These are phyloP conservation scores for Psittacara wagleri DNA, from an alignment of 2,113 vertebrate species.

Conservation along the genomic window DNA sequence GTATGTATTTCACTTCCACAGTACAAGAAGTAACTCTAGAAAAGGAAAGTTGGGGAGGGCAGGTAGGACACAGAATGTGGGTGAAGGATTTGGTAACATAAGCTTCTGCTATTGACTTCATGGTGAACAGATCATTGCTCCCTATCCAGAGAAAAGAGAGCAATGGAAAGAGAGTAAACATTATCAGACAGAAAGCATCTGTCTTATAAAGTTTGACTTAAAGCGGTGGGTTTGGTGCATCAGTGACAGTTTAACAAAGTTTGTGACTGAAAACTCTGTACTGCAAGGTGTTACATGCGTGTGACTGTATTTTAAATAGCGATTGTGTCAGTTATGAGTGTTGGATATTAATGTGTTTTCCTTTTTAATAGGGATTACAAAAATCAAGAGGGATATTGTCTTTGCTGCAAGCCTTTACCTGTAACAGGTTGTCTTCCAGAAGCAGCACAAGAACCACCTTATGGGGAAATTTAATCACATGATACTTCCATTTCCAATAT, in stretches of 20 bases:
- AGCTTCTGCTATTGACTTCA: background rate
- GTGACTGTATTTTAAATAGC: background rate
- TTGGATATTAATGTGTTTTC: background rate
- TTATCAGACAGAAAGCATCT: background rate
- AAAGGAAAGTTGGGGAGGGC: background rate
- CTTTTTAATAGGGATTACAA: constrained; percentile 86
- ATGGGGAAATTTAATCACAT: background rate
- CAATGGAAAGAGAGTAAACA: background rate
- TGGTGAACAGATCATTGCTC: background rate
- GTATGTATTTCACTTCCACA: constrained; percentile 66
- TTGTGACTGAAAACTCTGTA: background rate
- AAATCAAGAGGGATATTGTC: constrained; percentile 98
- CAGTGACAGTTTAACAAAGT: background rate
- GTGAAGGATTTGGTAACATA: background rate
- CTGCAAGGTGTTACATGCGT: background rate
- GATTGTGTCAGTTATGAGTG: background rate
- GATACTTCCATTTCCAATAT: constrained; percentile 24
- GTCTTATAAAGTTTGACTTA: background rate
- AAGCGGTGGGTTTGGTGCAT: too few relatives aligned
- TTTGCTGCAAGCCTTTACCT: constrained; percentile 98
- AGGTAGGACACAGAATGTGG: background rate
- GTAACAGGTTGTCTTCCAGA: constrained; percentile 51
- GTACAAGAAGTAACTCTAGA: background rate
- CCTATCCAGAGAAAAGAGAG: background rate
- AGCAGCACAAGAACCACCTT: background rate